phyloP scores from a whole-genome alignment of 2,797 vertebrate genomes.

The Schizopygopsis malacanthus region DNA sequence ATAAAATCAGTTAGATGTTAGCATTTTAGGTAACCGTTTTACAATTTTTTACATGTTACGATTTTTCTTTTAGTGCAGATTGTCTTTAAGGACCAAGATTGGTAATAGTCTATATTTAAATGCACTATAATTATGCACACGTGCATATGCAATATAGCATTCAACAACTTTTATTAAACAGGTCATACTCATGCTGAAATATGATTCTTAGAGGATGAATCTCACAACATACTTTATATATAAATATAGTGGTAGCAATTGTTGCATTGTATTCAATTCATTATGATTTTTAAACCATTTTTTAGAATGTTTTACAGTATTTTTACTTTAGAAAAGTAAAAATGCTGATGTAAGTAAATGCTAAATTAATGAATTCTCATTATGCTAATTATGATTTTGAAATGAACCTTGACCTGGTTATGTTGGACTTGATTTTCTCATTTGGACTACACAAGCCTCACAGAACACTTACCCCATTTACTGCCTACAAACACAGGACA shows the following conservation, averaged over 20 bases:
- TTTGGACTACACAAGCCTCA: not conserved
- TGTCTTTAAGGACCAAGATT: not conserved
- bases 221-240: not conserved
- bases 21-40: not conserved
- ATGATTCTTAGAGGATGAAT: not conserved
- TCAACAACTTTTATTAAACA: not conserved
- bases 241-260: too few species aligned
- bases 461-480: slow-evolving; percentile 58
- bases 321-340: not conserved
- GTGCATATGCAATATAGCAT: not conserved
- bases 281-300: too few species aligned
- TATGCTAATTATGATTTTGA: too few species aligned
- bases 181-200: not conserved
- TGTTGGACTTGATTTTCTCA: too few species aligned
- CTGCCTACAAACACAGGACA: slow-evolving; percentile 65
- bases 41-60: too few species aligned
- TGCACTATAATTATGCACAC: not conserved
- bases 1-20: not conserved
- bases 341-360: not conserved
- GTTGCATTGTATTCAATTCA: not conserved
- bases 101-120: not conserved
- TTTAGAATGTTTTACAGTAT: too few species aligned
- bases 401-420: too few species aligned
- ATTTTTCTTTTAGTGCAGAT: not conserved
- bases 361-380: not conserved